phyloP scores from a whole-genome alignment of 2,888 invertebrate species.

The Malachius bipustulatus region DNA sequence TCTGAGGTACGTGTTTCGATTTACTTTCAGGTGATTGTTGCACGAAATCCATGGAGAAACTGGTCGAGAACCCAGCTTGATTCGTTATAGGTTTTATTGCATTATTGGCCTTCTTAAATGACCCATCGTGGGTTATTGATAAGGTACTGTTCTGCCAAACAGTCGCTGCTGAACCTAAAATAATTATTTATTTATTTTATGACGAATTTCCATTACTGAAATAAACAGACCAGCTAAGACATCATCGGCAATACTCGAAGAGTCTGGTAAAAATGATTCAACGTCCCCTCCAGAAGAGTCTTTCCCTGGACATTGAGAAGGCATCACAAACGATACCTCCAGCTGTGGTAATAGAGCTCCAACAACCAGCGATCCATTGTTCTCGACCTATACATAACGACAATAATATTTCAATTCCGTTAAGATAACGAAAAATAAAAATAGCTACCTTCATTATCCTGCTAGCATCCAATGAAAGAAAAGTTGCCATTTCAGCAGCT shows the following conservation, averaged over 20 bases:
- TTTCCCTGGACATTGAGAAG: constrained; percentile 70
- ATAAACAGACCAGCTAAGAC: not conserved
- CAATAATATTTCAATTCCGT: too few species aligned
- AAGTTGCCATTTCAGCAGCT: constrained; percentile 66
- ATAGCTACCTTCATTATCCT: constrained; percentile 49
- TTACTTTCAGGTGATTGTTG: constrained; percentile 14
- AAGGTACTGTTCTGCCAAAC: constrained; percentile 28
- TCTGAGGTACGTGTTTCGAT: constrained; percentile 9
- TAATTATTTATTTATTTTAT: constrained; percentile 4
- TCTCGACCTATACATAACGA: constrained; percentile 31
- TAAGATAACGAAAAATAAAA: too few species aligned
- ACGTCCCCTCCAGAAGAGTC: constrained; percentile 75
- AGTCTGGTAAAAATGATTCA: constrained; percentile 71
- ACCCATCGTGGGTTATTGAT: constrained; percentile 21
- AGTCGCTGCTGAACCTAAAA: constrained; percentile 28
- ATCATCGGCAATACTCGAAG: constrained; percentile 72
- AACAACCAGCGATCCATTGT: constrained; percentile 47
- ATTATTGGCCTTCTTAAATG: constrained; percentile 5
- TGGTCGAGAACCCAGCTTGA: constrained; percentile 16
- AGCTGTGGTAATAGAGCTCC: constrained; percentile 75
- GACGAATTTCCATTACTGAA: not conserved
- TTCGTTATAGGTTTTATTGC: too few species aligned
- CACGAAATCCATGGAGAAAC: constrained; percentile 21
- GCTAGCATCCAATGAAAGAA: constrained; percentile 65
- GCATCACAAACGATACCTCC: constrained; percentile 80